Evolutionary conservation across 2,113 vertebrate genomes (phyloP), one percentile per base, ranked within the genome.

Genomic region (pig (Sus scrofa)): DNA sequence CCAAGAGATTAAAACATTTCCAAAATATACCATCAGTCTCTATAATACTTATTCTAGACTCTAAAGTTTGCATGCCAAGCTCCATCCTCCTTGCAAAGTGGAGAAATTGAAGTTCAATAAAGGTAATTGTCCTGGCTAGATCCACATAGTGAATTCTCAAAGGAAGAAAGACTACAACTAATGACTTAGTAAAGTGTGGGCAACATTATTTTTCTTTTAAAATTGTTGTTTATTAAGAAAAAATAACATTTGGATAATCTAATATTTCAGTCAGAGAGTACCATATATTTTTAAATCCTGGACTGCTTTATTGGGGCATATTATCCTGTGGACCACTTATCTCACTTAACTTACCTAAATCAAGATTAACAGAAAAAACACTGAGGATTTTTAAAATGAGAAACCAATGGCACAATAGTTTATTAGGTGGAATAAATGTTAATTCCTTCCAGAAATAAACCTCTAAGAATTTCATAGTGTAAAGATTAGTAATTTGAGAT

Each of bases 181-280:
- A 89, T 88, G 85, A 90, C 70, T 79, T 88, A 94, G 37, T 85
- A 86, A 27, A 96, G 65, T 77, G 20, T 13, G 87, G 60, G 13
- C 34, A 93, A 86, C 4, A 93, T 87, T 88, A 88, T 87, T 82
- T 95, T 93, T 81, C 65, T 92, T 78, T 82, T 54, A 82, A 93
- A 93, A 81, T 96, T 7, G 1, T 83, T 83, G 78, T 20, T 89
- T 13, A 86, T 89, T 54, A n/a, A n/a, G n/a, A n/a, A n/a, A n/a
- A 60, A 82, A 63, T 26, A 34, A 34, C 12, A 0, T 93, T 89
- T 94, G 63, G 60, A 37, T 56, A 89, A 94, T 75, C 54, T 94
- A 96, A 85, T 93, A 75, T 95, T 82, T 97, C 54, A 84, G 14
- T 88, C 10, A 88, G 6, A 67, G 3, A 70, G 19, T 58, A 68